phyloP scores from a whole-genome alignment of 1,140 invertebrate species.

The Aleiodes sp. region DNA sequence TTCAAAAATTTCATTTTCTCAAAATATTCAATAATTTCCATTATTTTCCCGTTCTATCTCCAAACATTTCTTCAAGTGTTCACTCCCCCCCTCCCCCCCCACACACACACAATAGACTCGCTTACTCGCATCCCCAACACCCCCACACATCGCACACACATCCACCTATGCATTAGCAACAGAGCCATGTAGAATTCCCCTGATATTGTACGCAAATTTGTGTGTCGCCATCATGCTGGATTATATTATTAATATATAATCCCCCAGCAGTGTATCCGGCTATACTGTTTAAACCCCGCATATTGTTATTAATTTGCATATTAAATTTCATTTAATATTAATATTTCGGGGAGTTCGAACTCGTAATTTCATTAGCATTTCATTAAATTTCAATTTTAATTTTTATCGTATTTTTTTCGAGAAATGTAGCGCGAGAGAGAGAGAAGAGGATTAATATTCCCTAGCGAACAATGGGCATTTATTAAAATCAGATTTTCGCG shows the following conservation, averaged over 20 bases:
- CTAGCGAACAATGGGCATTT: not conserved
- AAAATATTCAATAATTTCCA: no score
- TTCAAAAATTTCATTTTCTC: no score
- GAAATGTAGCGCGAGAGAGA: no score
- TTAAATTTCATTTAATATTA: constrained; percentile 17
- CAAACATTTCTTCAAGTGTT: no score
- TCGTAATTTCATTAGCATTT: not conserved
- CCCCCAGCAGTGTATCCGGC: constrained; percentile 9
- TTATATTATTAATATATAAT: constrained; percentile 31
- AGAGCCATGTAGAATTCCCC: no score
- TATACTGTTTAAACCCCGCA: constrained; percentile 3
- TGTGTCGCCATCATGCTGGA: constrained; percentile 17
- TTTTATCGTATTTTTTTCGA: not conserved
- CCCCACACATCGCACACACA: no score
- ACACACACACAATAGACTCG: no score
- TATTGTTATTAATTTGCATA: constrained; percentile 23
- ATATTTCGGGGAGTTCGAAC: not conserved
- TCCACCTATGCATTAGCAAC: no score
- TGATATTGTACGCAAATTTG: constrained; percentile 22
- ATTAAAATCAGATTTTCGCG: not conserved
- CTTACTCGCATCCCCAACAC: no score
- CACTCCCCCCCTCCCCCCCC: no score
- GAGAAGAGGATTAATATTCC: constrained; percentile 3
- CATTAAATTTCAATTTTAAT: not conserved
- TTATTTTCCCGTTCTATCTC: no score